Base-by-base conservation (phyloP, 2,888 invertebrate species). In the Anorthoa munda region DNA sequence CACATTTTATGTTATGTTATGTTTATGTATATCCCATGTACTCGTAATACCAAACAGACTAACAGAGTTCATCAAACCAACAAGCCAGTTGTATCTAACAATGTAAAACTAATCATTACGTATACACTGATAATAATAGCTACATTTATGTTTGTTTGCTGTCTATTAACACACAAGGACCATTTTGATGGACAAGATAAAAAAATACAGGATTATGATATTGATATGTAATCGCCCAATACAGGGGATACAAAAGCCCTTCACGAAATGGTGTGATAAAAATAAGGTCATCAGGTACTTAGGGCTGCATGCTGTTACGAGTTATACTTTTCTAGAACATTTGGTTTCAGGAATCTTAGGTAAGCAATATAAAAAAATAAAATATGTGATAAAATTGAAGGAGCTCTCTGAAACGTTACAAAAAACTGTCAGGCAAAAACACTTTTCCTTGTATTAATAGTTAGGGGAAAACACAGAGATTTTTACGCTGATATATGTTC, bases 101-200 rank as follows among this genome's bases (percentile, higher is more conserved):
- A 26, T 26, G 17, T 23, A 26, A 56, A 56, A 26, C 26, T 26
- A 26, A 26, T 26, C 2, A 26, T 26, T 26, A 26, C 26, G 26
- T 26, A 26, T 26, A 2, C 26, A 31, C 11, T 31, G 26, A 18
- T 58, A 39, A 31, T 11, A 7, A 11, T 45, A 56, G 18, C 4
- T 31, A 18, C n/a, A 31, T 18, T 31, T 18, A 11, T 1, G 4
- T 46, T 63, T 72, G n/a, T 48, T 45, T 55, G 46, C 23, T 13
- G 65, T 51, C 48, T 59, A 18, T 58, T 31, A 26, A 23, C 31
- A 5, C 21, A 18, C 70, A 70, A 76, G 56, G 71, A 53, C 46
- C 58, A 7, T 53, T 70, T 50, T 21, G 18, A 77, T 64, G 23
- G 48, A 53, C 31, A 59, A 15, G 63, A 77, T 76, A 77, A 70